Evolutionary conservation across 2,888 invertebrate species (phyloP).

Genomic region (Dolichomitus sp.): DNA sequence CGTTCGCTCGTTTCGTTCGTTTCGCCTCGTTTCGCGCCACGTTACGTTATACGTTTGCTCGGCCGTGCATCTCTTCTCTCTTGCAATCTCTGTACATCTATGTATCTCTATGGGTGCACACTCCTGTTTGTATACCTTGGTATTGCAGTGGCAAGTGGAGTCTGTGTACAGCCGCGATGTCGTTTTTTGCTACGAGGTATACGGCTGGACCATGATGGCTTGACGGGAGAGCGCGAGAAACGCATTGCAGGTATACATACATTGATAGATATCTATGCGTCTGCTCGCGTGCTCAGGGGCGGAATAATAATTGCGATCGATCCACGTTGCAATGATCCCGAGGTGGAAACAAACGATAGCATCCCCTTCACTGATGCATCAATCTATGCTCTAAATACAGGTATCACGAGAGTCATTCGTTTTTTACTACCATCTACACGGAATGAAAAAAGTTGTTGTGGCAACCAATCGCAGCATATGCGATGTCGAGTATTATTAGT

Average conservation of each 20-base stretch:
- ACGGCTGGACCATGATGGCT: constrained; percentile 13
- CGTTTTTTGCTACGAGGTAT: constrained; percentile 20
- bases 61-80: constrained; percentile 80
- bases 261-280: constrained; percentile 18
- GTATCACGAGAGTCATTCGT: constrained; percentile 18
- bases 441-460: too few species aligned
- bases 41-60: constrained; percentile 83
- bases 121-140: constrained; percentile 24
- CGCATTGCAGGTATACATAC: not conserved
- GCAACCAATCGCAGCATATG: too few species aligned
- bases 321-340: constrained; percentile 73
- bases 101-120: constrained; percentile 33
- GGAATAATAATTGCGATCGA: constrained; percentile 79
- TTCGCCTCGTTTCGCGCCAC: constrained; percentile 84
- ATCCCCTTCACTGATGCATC: not conserved
- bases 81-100: constrained; percentile 54
- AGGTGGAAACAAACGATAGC: constrained; percentile 67
- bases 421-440: not conserved
- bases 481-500: too few species aligned
- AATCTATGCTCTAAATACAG: constrained; percentile 17
- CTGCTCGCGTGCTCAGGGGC: constrained; percentile 61
- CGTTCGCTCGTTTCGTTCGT: constrained; percentile 75
- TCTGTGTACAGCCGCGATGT: constrained; percentile 19
- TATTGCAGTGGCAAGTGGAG: constrained; percentile 25
- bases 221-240: constrained; percentile 19